phyloP scores from a whole-genome alignment of 2,797 vertebrate genomes.

The Numenius phaeopus region DNA sequence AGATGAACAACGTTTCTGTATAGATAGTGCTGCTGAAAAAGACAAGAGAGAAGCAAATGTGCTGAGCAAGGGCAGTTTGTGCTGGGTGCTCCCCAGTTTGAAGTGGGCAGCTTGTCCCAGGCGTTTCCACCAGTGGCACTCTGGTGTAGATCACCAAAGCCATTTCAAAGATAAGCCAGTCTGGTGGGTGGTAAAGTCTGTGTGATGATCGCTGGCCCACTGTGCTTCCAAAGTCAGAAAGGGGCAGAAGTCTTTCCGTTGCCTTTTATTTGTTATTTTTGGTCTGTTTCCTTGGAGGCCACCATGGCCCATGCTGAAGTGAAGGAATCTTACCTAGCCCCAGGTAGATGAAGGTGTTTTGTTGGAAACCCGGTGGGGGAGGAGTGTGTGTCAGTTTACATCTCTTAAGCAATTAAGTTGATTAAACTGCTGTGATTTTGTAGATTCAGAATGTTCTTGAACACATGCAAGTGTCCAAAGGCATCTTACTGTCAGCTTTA shows the following conservation, averaged over 20 bases:
- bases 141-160: not conserved
- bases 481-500: not conserved
- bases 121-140: accelerated
- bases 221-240: not conserved
- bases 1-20: not conserved
- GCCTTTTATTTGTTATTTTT: not conserved
- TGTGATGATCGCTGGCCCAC: accelerated
- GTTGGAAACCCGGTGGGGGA: not conserved
- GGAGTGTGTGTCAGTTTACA: not conserved
- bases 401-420: not conserved
- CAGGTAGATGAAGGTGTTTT: not conserved
- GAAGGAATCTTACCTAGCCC: not conserved
- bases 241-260: not conserved
- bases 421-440: not conserved
- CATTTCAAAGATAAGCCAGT: accelerated
- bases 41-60: not conserved
- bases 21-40: not conserved
- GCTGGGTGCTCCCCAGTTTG: not conserved
- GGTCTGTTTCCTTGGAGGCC: not conserved
- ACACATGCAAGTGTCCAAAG: not conserved
- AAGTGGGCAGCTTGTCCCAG: accelerated
- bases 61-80: not conserved
- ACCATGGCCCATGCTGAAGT: not conserved
- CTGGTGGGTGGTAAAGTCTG: not conserved
- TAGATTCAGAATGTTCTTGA: not conserved